Conservation (phyloP, 1,140 invertebrate genomes). For the Oncopeltus fasciatus region DNA sequence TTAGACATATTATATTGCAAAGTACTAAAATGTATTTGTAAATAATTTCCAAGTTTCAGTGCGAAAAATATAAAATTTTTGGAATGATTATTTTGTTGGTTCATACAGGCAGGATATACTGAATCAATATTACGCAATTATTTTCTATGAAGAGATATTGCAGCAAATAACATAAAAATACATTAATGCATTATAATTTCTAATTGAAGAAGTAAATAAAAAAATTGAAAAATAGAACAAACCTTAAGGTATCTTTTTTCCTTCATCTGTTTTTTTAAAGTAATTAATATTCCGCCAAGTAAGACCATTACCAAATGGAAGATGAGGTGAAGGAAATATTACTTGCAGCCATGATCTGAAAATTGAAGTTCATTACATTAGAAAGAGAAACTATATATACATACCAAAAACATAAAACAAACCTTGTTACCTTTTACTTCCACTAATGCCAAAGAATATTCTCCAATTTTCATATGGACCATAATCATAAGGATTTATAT, state of each 20-base stretch:
- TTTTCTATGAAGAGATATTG: too few species aligned
- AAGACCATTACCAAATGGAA: conserved; percentile 61
- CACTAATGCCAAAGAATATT: conserved; percentile 70
- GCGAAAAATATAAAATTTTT: too few species aligned
- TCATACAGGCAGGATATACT: too few species aligned
- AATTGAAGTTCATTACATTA: not conserved
- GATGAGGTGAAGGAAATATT: conserved; percentile 65
- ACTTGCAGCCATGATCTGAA: conserved; percentile 44
- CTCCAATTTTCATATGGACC: conserved; percentile 75
- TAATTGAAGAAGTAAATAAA: too few species aligned
- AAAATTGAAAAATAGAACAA: not conserved
- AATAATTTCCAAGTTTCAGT: too few species aligned
- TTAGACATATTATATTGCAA: too few species aligned
- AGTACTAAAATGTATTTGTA: too few species aligned
- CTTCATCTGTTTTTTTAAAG: not conserved
- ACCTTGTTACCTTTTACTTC: conserved; percentile 52
- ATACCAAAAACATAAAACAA: conserved; percentile 8
- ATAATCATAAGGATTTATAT: conserved; percentile 80
- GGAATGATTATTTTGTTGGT: too few species aligned
- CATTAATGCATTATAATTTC: too few species aligned
- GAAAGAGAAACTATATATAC: not conserved
- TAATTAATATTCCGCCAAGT: conserved; percentile 38
- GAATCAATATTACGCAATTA: too few species aligned
- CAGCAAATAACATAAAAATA: too few species aligned
- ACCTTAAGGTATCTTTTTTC: not conserved